These are phyloP conservation scores for Periophthalmus magnuspinnatus DNA, from an alignment of 2,797 vertebrate species.

Conservation along the genomic window DNA sequence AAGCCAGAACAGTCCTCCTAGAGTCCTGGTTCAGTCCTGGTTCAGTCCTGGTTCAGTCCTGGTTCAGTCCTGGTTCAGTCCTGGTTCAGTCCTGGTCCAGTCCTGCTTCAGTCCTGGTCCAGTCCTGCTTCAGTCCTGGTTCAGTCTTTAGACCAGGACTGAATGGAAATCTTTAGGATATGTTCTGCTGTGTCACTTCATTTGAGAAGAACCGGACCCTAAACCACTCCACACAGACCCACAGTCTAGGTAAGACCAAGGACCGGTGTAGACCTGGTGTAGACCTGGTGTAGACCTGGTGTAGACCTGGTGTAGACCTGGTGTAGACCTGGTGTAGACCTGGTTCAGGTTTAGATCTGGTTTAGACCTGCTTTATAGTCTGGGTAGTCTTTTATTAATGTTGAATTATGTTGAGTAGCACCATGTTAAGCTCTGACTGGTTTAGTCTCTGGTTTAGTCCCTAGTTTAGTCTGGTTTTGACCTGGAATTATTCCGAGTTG, in stretches of 20 bases:
- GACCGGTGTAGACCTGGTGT: neutral
- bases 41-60: neutral
- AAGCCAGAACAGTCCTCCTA: neutral
- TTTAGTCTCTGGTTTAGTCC: no score
- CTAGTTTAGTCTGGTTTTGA: neutral
- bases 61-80: neutral
- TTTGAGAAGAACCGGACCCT: neutral
- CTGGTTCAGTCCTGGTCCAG: neutral
- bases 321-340: no score
- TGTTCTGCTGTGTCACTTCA: neutral
- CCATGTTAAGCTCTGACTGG: no score
- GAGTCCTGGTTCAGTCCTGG: neutral
- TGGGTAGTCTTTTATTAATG: neutral
- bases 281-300: no score
- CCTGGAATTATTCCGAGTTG: no score
- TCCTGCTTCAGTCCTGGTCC: neutral
- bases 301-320: no score
- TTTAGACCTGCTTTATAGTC: no score
- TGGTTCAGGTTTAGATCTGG: no score
- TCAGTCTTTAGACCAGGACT: neutral
- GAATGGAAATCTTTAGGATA: neutral
- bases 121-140: no score
- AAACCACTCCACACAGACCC: neutral
- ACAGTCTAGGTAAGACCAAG: neutral
- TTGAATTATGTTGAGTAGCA: neutral